Conservation (phyloP, 2,113 vertebrate species). For the Nibea albiflora region DNA sequence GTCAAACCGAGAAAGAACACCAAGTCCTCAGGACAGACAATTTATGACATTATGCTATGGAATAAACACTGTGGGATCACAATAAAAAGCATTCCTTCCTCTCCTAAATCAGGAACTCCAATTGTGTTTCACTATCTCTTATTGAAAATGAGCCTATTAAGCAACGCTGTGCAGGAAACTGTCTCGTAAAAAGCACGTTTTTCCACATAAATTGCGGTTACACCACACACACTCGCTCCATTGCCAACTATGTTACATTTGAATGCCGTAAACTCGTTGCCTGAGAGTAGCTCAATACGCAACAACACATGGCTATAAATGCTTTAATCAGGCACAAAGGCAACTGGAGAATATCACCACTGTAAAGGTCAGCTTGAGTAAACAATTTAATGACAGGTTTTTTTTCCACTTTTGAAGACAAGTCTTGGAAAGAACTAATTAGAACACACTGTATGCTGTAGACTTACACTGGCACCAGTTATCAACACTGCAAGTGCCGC, state of each 20-base stretch:
- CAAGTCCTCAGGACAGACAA: conserved; percentile 57
- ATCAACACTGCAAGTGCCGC: conserved; percentile 23
- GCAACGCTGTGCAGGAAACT: conserved; percentile 59
- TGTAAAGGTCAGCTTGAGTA: conserved; percentile 68
- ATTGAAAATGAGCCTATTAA: conserved; percentile 77
- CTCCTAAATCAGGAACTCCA: conserved; percentile 61
- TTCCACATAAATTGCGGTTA: conserved; percentile 78
- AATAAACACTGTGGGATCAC: conserved; percentile 56
- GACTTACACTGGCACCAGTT: conserved; percentile 23
- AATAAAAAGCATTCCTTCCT: conserved; percentile 46
- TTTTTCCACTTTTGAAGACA: conserved; percentile 41
- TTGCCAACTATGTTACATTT: conserved; percentile 52
- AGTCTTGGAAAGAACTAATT: conserved; percentile 47
- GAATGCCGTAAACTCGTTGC: conserved; percentile 47
- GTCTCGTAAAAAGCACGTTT: conserved; percentile 69
- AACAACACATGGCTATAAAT: conserved; percentile 54
- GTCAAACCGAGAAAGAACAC: conserved; percentile 49
- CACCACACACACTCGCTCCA: conserved; percentile 45
- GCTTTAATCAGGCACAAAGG: conserved; percentile 63
- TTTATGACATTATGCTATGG: conserved; percentile 59
- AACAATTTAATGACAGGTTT: conserved; percentile 65
- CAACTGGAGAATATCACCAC: conserved; percentile 48
- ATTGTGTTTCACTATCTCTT: conserved; percentile 71
- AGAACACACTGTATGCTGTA: conserved; percentile 23
- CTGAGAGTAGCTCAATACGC: conserved; percentile 32